Evolutionary conservation across 1,140 invertebrate species (phyloP).

Genomic region (Polypedilum vanderplanki): DNA sequence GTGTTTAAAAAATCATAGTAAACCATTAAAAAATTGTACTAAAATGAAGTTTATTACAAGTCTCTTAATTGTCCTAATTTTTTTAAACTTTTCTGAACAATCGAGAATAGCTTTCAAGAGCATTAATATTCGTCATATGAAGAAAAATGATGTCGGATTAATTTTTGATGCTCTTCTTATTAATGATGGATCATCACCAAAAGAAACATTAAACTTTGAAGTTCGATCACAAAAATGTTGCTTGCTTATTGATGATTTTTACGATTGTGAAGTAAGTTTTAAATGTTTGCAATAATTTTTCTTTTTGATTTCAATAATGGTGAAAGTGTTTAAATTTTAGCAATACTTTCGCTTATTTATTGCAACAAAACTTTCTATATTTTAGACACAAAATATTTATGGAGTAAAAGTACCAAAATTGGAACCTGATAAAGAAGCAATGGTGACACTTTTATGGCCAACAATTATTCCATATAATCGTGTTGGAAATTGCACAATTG

Average conservation of each 20-base stretch:
- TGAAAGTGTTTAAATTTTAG: no score
- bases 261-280: background rate
- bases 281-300: background rate
- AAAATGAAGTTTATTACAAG: no score
- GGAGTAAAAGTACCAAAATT: slow-evolving; percentile 38
- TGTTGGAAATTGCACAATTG: slow-evolving; percentile 38
- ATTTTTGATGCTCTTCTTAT: background rate
- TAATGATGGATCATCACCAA: background rate
- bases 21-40: no score
- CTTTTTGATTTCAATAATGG: no score
- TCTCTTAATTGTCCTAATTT: background rate
- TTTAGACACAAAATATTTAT: slow-evolving; percentile 34
- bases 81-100: background rate
- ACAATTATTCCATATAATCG: slow-evolving; percentile 40
- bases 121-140: background rate
- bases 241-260: background rate
- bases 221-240: background rate
- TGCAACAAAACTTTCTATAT: no score
- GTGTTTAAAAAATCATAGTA: no score
- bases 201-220: background rate
- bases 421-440: slow-evolving; percentile 35
- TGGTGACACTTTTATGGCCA: slow-evolving; percentile 39
- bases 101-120: slow-evolving; percentile 38
- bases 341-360: no score
- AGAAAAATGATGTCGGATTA: background rate